phyloP scores from a whole-genome alignment of 2,888 invertebrate genomes.

The Orthosia incerta region DNA sequence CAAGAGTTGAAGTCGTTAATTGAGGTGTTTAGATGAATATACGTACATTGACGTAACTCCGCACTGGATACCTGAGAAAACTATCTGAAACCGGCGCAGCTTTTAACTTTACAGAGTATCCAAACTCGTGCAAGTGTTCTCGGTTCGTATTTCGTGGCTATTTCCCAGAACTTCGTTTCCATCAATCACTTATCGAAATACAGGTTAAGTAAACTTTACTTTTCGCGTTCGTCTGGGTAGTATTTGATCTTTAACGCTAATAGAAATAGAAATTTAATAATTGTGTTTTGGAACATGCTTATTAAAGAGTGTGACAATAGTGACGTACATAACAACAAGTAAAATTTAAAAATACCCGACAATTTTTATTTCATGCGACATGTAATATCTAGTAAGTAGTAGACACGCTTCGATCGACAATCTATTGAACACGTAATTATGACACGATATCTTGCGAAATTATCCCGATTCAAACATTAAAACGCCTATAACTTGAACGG shows the following conservation, averaged over 20 bases:
- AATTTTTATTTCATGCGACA: too few species aligned
- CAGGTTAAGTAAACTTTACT: conserved; percentile 21
- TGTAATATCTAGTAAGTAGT: too few species aligned
- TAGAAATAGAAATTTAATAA: too few species aligned
- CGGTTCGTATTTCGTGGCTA: conserved; percentile 40
- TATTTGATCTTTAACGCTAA: not conserved
- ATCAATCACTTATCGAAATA: conserved; percentile 53
- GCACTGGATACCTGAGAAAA: conserved; percentile 19
- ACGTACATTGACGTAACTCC: not conserved
- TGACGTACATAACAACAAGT: too few species aligned
- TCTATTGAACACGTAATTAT: too few species aligned
- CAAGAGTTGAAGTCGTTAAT: not conserved
- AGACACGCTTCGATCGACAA: too few species aligned
- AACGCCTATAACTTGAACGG: too few species aligned
- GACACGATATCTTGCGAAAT: too few species aligned
- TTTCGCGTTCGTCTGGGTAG: not conserved
- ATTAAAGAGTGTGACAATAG: too few species aligned
- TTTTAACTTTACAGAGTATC: conserved; percentile 38
- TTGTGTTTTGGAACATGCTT: too few species aligned
- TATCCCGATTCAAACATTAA: too few species aligned
- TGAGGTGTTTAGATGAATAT: not conserved
- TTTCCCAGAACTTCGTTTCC: conserved; percentile 33
- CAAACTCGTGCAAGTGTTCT: conserved; percentile 28
- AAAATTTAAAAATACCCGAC: too few species aligned
- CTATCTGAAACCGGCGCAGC: conserved; percentile 21